These are phyloP conservation scores for Ophion ventricosus DNA, from an alignment of 2,888 invertebrate species.

Conservation along the genomic window DNA sequence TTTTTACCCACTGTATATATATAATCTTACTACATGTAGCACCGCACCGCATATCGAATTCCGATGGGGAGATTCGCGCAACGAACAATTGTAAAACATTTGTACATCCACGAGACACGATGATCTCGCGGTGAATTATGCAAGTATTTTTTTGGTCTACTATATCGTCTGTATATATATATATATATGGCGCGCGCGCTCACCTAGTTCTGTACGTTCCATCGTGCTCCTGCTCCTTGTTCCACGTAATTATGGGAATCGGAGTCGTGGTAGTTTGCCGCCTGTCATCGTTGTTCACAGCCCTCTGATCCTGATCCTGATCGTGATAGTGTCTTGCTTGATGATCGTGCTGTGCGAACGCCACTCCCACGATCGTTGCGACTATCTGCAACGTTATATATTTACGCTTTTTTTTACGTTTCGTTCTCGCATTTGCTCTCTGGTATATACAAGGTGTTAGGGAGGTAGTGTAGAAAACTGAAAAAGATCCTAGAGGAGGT, in stretches of 20 bases:
- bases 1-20: too few species aligned
- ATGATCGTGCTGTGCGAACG: conserved; percentile 77
- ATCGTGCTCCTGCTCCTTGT: conserved; percentile 92
- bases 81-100: neutral
- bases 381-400: conserved; percentile 72
- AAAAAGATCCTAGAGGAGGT: too few species aligned
- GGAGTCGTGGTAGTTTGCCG: conserved; percentile 86
- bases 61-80: neutral
- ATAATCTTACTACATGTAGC: too few species aligned
- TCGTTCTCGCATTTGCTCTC: neutral
- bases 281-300: conserved; percentile 69
- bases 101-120: neutral
- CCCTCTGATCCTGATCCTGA: conserved; percentile 63
- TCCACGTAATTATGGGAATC: conserved; percentile 92
- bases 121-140: neutral
- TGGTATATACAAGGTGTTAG: too few species aligned
- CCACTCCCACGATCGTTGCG: conserved; percentile 77
- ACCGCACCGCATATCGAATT: neutral
- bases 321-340: conserved; percentile 69
- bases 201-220: conserved; percentile 93
- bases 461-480: too few species aligned
- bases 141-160: neutral
- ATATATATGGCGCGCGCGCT: neutral
- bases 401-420: neutral
- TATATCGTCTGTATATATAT: neutral